Evolutionary conservation across 2,113 vertebrate species (phyloP).

Genomic region (Microcebus murinus): DNA sequence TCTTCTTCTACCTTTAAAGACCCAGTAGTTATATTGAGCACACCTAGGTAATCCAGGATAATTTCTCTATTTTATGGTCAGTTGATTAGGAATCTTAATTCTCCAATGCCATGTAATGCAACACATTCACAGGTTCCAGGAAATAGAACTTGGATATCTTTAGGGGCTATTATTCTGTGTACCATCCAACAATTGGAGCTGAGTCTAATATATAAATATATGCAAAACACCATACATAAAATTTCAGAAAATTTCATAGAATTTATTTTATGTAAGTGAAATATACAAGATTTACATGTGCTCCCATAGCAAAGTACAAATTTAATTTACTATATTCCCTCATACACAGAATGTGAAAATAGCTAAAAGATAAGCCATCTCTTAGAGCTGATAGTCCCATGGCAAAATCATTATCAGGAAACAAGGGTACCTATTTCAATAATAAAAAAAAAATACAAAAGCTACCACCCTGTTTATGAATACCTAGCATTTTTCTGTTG

Average conservation of each 20-base stretch:
- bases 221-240: background rate
- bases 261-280: background rate
- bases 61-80: background rate
- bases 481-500: background rate
- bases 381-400: background rate
- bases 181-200: background rate
- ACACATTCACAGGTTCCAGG: background rate
- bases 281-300: background rate
- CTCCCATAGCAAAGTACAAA: background rate
- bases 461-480: background rate
- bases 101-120: background rate
- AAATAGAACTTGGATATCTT: background rate
- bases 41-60: background rate
- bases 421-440: background rate
- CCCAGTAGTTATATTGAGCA: background rate
- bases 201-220: background rate
- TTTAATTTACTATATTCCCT: background rate
- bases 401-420: background rate
- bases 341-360: background rate
- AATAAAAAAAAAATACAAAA: background rate
- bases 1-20: background rate
- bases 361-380: background rate
- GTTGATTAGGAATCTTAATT: background rate
- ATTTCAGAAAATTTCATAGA: too few species aligned
- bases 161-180: background rate